Evolutionary conservation across 2,113 vertebrate species (phyloP), one percentile per base, ranked within the genome.

Genomic region (Cryptomyrus ogoouensis): DNA sequence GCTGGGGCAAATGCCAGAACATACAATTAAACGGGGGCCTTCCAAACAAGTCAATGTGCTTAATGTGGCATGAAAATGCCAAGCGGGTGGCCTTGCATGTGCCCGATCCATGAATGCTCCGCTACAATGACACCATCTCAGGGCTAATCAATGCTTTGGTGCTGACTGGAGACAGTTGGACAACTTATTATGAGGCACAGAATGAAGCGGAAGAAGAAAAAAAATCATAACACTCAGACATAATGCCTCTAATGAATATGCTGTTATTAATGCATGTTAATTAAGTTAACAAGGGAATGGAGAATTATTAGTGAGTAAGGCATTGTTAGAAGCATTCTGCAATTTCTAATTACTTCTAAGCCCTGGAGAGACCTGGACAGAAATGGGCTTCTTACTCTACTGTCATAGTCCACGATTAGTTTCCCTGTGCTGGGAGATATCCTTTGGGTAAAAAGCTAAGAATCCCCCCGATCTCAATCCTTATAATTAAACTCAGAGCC

Each of bases 261-360:
- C 49, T 50, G 27, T 50, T 53, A 87, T 87, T 53, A 53, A 53
- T 53, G 50, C 49, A 52, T 52, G 49, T 87, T 53, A 87, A 87
- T 87, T 53, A 87, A 50, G 49, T 39, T 87, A 87, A 87, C 86
- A 87, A 31, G 86, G 46, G 49, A 49, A 87, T 53, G 27, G 24
- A 87, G 47, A 87, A 87, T 87, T 87, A 87, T 31, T 49, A 50
- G 24, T 87, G 84, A 50, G 84, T 17, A 27, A 24, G 46, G 84
- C 27, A 49, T 49, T 24, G 84, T n/a, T 52, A 87, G 46, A 49
- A 49, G 49, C 49, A 53, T 50, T 87, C 49, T 15, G 46, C 49
- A 50, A 87, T 87, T 87, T 24, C 47, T 27, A 87, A 50, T 87
- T 87, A 17, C 19, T 31, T 21, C 27, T 35, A 56, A 39, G 50